A percentile compares a stretch with the other conserved stretches of the same genome.
Evolutionary conservation across 2,113 vertebrate genomes (phyloP).

Genomic region (Sceloporus tristichus): DNA sequence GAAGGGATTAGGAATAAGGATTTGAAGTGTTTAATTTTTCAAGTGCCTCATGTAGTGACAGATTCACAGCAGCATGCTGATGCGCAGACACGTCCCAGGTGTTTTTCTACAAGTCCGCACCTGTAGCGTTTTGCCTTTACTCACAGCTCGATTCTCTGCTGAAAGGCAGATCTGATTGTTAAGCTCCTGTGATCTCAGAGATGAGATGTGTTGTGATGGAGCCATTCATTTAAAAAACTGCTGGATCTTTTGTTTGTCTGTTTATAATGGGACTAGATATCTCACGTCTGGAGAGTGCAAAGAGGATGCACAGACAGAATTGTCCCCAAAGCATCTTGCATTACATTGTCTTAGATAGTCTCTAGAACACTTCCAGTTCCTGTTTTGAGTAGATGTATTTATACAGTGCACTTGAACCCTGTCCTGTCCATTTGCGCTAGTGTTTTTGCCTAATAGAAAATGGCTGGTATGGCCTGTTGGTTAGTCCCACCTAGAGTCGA

Average conservation of each 20-base stretch:
- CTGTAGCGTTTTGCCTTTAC: conserved; percentile 4
- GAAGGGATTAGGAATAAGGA: neutral
- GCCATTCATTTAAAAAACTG: neutral
- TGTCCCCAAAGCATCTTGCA: neutral
- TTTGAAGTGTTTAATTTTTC: neutral
- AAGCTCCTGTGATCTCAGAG: neutral
- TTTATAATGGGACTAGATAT: neutral
- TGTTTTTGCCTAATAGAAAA: neutral
- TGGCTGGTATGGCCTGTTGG: neutral
- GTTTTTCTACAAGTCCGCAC: neutral
- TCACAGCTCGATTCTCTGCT: neutral
- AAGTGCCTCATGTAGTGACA: neutral
- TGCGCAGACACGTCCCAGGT: neutral
- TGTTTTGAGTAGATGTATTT: neutral
- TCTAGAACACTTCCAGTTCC: neutral
- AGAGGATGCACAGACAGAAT: neutral
- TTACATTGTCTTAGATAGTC: neutral
- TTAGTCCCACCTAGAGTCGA: too few relatives aligned
- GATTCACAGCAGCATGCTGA: neutral
- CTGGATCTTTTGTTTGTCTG: neutral
- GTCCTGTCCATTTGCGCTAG: neutral
- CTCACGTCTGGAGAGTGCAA: neutral
- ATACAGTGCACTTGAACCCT: neutral
- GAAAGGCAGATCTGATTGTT: neutral
- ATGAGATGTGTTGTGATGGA: neutral